phyloP scores from a whole-genome alignment of 2,797 vertebrate genomes.

The Eupleurogrammus muticus region DNA sequence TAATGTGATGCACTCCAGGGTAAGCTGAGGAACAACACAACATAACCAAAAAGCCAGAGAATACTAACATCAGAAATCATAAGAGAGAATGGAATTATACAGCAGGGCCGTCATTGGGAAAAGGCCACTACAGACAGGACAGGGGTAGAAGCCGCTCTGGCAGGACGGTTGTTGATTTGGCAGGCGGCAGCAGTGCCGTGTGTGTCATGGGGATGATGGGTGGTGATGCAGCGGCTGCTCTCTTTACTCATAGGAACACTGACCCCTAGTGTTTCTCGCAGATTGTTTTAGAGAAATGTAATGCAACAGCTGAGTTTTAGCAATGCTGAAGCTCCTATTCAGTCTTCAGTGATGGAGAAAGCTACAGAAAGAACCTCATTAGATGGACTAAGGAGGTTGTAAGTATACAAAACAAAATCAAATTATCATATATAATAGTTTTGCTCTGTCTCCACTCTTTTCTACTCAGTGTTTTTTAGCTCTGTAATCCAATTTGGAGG shows the following conservation, averaged over 20 bases:
- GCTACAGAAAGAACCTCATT: neutral
- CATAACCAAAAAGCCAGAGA: constrained; percentile 3
- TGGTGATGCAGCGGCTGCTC: neutral
- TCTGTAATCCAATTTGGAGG: constrained; percentile 88
- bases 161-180: constrained; percentile 25
- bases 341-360: neutral
- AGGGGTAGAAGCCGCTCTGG: constrained; percentile 21
- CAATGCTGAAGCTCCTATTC: neutral
- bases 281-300: neutral
- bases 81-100: constrained; percentile 16
- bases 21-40: neutral
- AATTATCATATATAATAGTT: neutral
- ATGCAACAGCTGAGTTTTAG: neutral
- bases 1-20: neutral
- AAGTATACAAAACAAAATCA: neutral
- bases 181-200: constrained; percentile 34
- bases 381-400: neutral
- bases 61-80: constrained; percentile 9
- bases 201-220: constrained; percentile 2
- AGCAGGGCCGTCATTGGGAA: constrained; percentile 33
- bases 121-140: constrained; percentile 16
- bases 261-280: constrained; percentile 66
- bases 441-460: constrained; percentile 45
- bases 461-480: constrained; percentile 62
- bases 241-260: constrained; percentile 63